Evolutionary conservation across 2,797 vertebrate species (phyloP).

Genomic region (Coendou prehensilis): DNA sequence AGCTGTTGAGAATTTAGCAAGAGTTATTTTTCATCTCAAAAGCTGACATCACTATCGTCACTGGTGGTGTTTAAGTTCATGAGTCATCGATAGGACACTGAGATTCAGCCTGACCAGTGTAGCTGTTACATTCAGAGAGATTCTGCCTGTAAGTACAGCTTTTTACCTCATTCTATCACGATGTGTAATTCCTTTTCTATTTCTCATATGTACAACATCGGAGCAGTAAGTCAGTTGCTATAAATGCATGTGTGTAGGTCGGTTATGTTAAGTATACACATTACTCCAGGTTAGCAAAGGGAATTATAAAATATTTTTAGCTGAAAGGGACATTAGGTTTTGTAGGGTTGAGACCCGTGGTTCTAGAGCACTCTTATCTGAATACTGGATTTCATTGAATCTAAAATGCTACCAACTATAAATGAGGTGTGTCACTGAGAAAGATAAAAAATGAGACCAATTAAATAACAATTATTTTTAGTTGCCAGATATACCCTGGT

Average conservation of each 20-base stretch:
- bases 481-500: neutral
- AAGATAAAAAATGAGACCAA: neutral
- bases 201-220: neutral
- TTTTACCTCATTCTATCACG: neutral
- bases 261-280: neutral
- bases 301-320: neutral
- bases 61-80: neutral
- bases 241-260: neutral
- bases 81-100: neutral
- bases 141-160: neutral
- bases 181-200: neutral
- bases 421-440: neutral
- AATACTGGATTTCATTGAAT: neutral
- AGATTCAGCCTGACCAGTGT: neutral
- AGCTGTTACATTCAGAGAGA: neutral
- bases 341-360: neutral
- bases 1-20: neutral
- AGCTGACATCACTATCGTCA: neutral
- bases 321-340: neutral
- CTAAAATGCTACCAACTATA: neutral
- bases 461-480: constrained; percentile 14
- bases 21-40: neutral
- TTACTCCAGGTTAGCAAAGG: neutral
- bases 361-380: neutral
- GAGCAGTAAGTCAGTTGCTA: neutral